Evolutionary conservation across 1,140 invertebrate genomes (phyloP), one percentile per base, ranked within the genome.

Genomic region (Anastatus disparis): DNA sequence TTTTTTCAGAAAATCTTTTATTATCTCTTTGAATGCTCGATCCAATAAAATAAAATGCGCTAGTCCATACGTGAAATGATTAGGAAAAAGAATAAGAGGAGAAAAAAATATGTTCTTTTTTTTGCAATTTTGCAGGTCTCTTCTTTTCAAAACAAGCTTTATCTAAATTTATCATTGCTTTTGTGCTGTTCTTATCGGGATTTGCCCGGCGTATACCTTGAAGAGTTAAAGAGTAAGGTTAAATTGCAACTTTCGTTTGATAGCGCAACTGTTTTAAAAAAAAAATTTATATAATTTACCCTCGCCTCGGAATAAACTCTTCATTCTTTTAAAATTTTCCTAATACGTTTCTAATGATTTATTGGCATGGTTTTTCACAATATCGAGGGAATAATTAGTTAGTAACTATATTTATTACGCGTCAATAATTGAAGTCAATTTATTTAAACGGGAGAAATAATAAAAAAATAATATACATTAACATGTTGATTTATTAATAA

Each of bases 161-260:
- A 84, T 84, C 79, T 78, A 79, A 75, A 78, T 79, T 82, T 81
- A 82, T 84, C 81, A 75, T 77, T 75, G 70, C 72, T 70, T 75
- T 73, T 75, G 64, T 77, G 74, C 27, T 61, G 70, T 71, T n/a
- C 75, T 78, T 79, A 81, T 78, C 80, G 72, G 74, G 72, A 76
- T 78, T 77, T 72, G 77, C 74, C n/a, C n/a, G n/a, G n/a, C 77
- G 76, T 74, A 67, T 73, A 70, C 74, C 70, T 77, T 58, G 61
- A 70, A 52, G n/a, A n/a, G n/a, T n/a, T 24, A 62, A 48, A 20
- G 35, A 56, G 62, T 65, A 66, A 70, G 61, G 50, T 70, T 58
- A 48, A 64, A 64, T 70, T 70, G 59, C 68, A 70, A 62, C 42
- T 70, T 56, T 64, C 12, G 24, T n/a, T n/a, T 9, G 52, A 58